Base-by-base conservation (phyloP, 2,797 vertebrate genomes). In the Typhlichthys subterraneus region DNA sequence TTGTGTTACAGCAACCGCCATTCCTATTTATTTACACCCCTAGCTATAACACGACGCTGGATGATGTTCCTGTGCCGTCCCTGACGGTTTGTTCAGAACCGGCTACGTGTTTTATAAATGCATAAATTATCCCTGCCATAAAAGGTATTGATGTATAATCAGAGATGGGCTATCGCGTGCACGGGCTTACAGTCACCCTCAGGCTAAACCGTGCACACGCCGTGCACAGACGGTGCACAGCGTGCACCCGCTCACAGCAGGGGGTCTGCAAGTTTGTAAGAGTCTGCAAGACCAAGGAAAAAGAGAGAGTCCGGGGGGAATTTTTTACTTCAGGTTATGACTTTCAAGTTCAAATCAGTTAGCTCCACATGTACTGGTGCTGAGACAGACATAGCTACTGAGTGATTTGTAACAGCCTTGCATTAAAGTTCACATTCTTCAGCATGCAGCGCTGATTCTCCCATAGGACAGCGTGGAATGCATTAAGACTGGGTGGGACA, bases 141-240 rank as follows among this genome's bases (percentile, higher is more conserved):
- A 85, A 29, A 88, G 83, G 80, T 88, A 89, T 81, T 87, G 90
- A 91, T 88, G 89, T 89, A 86, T 84, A 89, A 91, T 92, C 84
- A 91, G 85, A 90, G 69, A 86, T 71, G 70, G 85, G 75, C 80
- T 82, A 87, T 83, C 53, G 77, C 83, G 70, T 84, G 70, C 87
- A 76, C 72, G 73, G 75, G 74, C 80, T 83, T 83, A 75, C 72
- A 57, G 82, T 87, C 57, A 48, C 85, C 85, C 80, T 67, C 72
- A 83, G 90, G 87, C 85, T 77, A 79, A 61, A 49, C 52, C 63
- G 69, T 72, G 77, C 80, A 76, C 63, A 57, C 38, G 2, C 38
- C 38, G 38, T 42, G 38, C 53, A 77, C 65, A 58, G 73, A 29
- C 52, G 67, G 68, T 74, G 78, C 82, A 77, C 65, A 57, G 73